Evolutionary conservation across 1,140 invertebrate genomes (phyloP), one percentile per base, ranked within the genome.

Genomic region (Cecropterus lyciades): DNA sequence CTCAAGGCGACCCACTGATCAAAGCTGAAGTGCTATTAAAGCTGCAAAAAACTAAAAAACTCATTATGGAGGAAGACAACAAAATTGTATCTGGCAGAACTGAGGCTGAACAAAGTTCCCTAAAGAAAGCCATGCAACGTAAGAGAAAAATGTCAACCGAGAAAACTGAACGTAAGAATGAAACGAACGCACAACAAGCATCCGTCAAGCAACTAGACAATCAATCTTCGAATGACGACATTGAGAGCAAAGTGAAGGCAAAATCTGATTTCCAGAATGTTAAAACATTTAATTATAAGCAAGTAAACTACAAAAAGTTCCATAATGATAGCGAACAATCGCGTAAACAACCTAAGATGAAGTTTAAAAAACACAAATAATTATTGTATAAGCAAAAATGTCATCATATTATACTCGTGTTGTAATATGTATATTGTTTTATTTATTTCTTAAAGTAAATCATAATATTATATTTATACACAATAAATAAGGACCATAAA

Each of bases 1-100:
- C 79, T 1, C 77, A 84, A 67, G 85, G 79, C n/a, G 77, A 88
- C 67, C 84, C 84, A 30, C 43, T 85, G 40, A 85, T 88, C 10
- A 81, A 84, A 53, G 52, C 65, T 0, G 85, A 88, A 67, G 82
- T 88, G 15, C 72, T 88, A 9, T n/a, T 51, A 0, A 85, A 85
- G 55, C 40, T 85, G 6, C 72, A 84, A 63, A 66, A 79, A 51
- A 73, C 81, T 1, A 73, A 81, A 46, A 42, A 64, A 1, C 43
- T 72, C 4, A 70, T 71, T 1, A 72, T 75, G 20, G 68, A 73
- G 8, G 74, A 76, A 43, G 67, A 69, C 0, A 52, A 69, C 7
- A 24, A 70, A 45, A n/a, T n/a, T n/a, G n/a, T n/a, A n/a, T n/a
- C n/a, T n/a, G n/a, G n/a, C n/a, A n/a, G n/a, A n/a, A n/a, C n/a